A percentile compares a stretch with the other conserved stretches of the same genome.
These are phyloP conservation scores for Ctenopoma kingsleyae DNA, from an alignment of 2,797 vertebrate genomes.

Conservation along the genomic window DNA sequence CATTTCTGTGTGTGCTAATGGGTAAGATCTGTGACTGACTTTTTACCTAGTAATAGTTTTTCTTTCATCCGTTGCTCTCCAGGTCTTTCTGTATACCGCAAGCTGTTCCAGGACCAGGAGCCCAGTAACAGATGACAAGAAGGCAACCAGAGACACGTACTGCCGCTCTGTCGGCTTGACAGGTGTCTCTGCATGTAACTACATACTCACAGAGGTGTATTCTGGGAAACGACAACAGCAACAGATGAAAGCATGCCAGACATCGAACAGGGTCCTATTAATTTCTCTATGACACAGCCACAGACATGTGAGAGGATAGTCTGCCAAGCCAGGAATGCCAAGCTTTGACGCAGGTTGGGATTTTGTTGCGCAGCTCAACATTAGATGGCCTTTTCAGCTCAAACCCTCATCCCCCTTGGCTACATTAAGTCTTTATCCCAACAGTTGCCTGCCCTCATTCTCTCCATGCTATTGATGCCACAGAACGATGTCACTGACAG, in stretches of 20 bases:
- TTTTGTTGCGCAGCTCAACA: constrained; percentile 77
- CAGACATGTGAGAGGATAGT: constrained; percentile 69
- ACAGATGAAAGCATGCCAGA: constrained; percentile 68
- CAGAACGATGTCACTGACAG: constrained; percentile 77
- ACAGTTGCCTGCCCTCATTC: constrained; percentile 77
- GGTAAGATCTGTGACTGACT: background rate
- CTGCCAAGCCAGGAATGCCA: constrained; percentile 72
- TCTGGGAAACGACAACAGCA: constrained; percentile 72
- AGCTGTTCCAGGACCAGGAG: constrained; percentile 72
- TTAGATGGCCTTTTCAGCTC: constrained; percentile 66
- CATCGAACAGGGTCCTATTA: constrained; percentile 69
- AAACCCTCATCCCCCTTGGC: constrained; percentile 30
- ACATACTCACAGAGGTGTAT: constrained; percentile 66
- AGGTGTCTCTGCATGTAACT: constrained; percentile 82
- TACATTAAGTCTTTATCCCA: constrained; percentile 51
- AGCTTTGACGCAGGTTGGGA: constrained; percentile 79
- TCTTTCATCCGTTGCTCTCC: constrained; percentile 36
- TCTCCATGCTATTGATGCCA: constrained; percentile 73
- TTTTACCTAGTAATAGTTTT: constrained; percentile 16
- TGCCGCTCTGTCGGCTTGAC: constrained; percentile 68
- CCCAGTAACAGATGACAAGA: constrained; percentile 81
- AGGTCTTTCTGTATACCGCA: constrained; percentile 80
- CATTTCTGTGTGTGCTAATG: constrained; percentile 6
- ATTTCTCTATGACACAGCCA: constrained; percentile 69
- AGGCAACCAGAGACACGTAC: constrained; percentile 53